phyloP scores from a whole-genome alignment of 1,140 invertebrate genomes.

The Mycetomoellerius zeteki region DNA sequence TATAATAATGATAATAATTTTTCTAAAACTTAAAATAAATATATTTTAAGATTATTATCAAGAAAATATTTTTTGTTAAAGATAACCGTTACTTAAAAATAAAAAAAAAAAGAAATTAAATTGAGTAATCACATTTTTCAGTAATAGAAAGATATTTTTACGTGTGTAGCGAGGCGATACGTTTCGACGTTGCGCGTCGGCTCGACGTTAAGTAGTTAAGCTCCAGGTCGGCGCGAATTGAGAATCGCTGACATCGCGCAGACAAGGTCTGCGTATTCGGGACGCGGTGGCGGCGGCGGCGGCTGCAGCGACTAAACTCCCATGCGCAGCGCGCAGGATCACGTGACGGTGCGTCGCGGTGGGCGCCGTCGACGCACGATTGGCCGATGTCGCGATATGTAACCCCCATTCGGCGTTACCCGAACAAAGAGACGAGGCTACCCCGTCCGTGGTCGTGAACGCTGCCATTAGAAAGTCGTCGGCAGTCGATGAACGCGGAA shows the following conservation, averaged over 20 bases:
- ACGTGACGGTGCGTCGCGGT: conserved; percentile 56
- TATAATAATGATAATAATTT: too few species aligned
- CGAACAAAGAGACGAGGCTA: conserved; percentile 84
- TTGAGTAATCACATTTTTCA: too few species aligned
- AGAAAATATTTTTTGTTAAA: too few species aligned
- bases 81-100: too few species aligned
- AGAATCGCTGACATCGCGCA: conserved; percentile 62
- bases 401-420: conserved; percentile 43
- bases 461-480: conserved; percentile 82
- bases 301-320: conserved; percentile 17
- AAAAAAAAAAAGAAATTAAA: too few species aligned
- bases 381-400: not conserved
- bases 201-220: too few species aligned
- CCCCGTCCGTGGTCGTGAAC: conserved; percentile 66
- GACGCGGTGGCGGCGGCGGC: conserved; percentile 71
- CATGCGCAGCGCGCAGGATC: conserved; percentile 68
- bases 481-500: conserved; percentile 79
- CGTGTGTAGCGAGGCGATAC: not conserved
- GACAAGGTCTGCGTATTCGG: conserved; percentile 70
- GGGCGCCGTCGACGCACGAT: conserved; percentile 10
- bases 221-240: conserved; percentile 22
- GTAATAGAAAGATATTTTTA: too few species aligned
- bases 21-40: too few species aligned
- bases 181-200: not conserved
- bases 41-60: too few species aligned